Evolutionary conservation across 2,113 vertebrate species (phyloP), one percentile per base, ranked within the genome.

Genomic region (Myodes glareolus): DNA sequence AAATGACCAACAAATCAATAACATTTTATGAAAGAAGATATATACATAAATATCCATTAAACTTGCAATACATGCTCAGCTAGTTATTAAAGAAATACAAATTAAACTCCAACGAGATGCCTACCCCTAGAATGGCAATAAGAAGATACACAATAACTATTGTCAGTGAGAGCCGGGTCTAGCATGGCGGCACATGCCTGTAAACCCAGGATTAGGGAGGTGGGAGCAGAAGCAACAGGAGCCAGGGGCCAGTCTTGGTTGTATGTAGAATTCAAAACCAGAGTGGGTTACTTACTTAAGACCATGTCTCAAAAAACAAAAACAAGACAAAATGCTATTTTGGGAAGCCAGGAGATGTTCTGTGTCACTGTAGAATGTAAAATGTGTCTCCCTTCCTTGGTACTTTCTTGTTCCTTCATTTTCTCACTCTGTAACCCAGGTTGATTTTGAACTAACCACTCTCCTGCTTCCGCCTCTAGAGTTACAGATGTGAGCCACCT

Each of bases 51-150:
- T 47, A 27, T 47, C 21, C 36, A 58, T 65, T 17, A 76, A 73
- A 42, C 17, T 42, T 29, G 67, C 61, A 36, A 85, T 88, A 95
- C 36, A 88, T 88, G 6, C 21, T 91, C 3, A 85, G 33, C 52
- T 52, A 88, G 36, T 84, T 25, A 84, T 77, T 90, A 90, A 87
- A 39, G 12, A 80, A 95, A 61, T 45, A 14, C 31, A 95, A 88
- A 58, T 92, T 81, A 89, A 81, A 50, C 23, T n/a, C 55, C 23
- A 91, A 23, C 33, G 45, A 88, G 11, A 72, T 90, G 77, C 39
- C 75, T 31, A 92, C 21, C 58, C 80, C 29, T 82, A 55, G 68
- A 76, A 58, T 50, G 47, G 27, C 91, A 96, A 58, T 45, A 65
- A 86, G 68, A 91, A 76, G 76, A 78, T 17, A 50, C 14, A 50